Evolutionary conservation across 2,113 vertebrate genomes (phyloP).

Genomic region (Xenopus laevis): DNA sequence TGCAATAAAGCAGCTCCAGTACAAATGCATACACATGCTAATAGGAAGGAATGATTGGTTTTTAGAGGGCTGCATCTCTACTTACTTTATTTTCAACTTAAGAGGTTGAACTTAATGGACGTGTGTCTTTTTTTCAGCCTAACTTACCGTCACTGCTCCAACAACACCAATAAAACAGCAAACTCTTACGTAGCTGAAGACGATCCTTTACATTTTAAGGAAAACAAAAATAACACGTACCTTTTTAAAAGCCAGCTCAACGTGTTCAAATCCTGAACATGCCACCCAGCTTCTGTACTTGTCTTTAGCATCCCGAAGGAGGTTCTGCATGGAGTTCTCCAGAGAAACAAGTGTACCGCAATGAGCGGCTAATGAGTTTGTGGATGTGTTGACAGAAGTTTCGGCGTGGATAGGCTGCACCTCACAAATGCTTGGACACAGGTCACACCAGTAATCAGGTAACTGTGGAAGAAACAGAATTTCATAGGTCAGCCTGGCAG

Average conservation of each 20-base stretch:
- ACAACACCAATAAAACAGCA: too few species aligned
- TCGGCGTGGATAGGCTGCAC: slow-evolving; percentile 12
- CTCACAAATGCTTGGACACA: slow-evolving; percentile 1
- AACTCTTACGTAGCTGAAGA: too few species aligned
- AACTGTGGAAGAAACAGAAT: slow-evolving; percentile 52
- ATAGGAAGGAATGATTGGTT: too few species aligned
- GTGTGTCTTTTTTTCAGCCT: too few species aligned
- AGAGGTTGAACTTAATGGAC: too few species aligned
- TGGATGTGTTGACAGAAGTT: neutral
- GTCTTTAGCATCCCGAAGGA: slow-evolving; percentile 60
- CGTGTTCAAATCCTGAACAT: slow-evolving; percentile 55
- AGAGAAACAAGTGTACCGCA: slow-evolving; percentile 46
- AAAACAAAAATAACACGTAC: slow-evolving; percentile 49
- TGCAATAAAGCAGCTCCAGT: too few species aligned
- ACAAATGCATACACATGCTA: too few species aligned
- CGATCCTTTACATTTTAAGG: too few species aligned
- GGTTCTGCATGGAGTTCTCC: slow-evolving; percentile 55
- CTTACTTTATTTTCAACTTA: too few species aligned
- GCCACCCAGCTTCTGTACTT: slow-evolving; percentile 59
- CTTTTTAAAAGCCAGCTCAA: slow-evolving; percentile 68
- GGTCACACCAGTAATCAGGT: slow-evolving; percentile 60
- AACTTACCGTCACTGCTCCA: too few species aligned
- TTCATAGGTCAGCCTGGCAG: too few species aligned
- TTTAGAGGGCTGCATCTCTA: too few species aligned
- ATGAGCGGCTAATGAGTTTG: slow-evolving; percentile 30